Conservation (phyloP, 2,113 vertebrate species). For the Cephalopterus ornatus region DNA sequence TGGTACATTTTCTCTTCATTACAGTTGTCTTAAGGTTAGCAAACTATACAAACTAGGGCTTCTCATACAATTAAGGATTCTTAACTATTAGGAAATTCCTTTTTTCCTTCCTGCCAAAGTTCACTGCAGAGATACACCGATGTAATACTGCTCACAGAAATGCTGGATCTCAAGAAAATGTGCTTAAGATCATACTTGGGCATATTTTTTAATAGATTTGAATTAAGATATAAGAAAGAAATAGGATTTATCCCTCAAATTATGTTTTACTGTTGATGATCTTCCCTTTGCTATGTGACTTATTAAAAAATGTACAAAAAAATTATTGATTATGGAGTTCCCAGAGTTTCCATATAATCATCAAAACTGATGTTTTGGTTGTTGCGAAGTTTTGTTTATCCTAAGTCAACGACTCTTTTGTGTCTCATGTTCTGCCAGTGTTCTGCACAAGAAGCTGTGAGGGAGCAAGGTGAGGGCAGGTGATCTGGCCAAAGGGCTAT, state of each 20-base stretch:
- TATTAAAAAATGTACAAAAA: background rate
- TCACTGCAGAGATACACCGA: background rate
- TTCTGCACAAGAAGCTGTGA: background rate
- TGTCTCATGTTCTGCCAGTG: background rate
- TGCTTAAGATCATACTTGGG: background rate
- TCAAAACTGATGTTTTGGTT: background rate
- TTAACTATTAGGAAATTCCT: background rate
- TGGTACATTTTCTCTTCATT: background rate
- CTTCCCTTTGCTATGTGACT: background rate
- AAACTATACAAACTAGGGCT: background rate
- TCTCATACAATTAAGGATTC: background rate
- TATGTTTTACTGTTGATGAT: background rate
- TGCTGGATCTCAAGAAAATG: background rate
- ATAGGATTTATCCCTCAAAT: background rate
- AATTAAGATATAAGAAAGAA: background rate
- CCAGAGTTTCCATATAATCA: background rate
- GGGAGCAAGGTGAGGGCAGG: too few relatives aligned
- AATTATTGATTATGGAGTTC: fast-evolving
- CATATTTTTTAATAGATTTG: background rate
- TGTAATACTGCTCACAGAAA: background rate
- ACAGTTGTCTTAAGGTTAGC: background rate
- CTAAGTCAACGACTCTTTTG: background rate
- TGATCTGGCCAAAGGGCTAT: background rate
- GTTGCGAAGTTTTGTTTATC: background rate
- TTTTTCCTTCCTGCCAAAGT: background rate